These are phyloP conservation scores for Bovichtus variegatus DNA, from an alignment of 2,797 vertebrate genomes.

Conservation along the genomic window DNA sequence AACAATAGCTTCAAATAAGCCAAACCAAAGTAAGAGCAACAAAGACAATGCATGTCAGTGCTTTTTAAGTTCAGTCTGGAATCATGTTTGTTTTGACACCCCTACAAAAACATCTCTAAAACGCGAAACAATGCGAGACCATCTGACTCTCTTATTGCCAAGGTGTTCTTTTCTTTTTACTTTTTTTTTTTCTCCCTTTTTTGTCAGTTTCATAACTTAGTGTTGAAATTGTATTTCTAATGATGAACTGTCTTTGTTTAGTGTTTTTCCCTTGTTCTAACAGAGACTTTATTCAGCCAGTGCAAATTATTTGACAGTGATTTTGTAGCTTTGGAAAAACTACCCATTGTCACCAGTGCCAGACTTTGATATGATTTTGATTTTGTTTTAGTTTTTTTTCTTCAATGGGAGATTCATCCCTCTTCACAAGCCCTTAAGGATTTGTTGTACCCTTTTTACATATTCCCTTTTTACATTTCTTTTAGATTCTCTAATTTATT, in stretches of 20 bases:
- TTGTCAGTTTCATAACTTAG: conserved; percentile 30
- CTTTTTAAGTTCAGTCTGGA: not conserved
- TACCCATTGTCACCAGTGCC: not conserved
- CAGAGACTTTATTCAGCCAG: not conserved
- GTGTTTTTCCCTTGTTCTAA: conserved; percentile 6
- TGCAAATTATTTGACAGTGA: conserved; percentile 30
- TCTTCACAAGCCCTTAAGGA: conserved; percentile 4
- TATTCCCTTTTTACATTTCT: conserved; percentile 40
- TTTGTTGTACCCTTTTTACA: conserved; percentile 33
- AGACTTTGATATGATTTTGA: conserved; percentile 35
- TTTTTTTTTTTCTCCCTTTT: not conserved
- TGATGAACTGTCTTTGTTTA: conserved; percentile 41
- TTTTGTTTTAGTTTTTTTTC: conserved; percentile 3
- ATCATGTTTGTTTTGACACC: conserved; percentile 27
- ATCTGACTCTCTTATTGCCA: not conserved
- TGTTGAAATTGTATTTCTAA: conserved; percentile 47
- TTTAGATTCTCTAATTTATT: conserved; percentile 33
- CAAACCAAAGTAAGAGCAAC: too few species aligned
- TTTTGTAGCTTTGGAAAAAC: conserved; percentile 50
- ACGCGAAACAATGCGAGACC: not conserved
- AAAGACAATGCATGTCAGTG: conserved; percentile 7
- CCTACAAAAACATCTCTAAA: not conserved
- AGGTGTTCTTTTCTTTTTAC: too few species aligned
- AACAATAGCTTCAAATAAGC: too few species aligned
- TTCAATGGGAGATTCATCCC: conserved; percentile 9